Conservation (phyloP, 2,888 invertebrate genomes). For the Brachyptera putata region DNA sequence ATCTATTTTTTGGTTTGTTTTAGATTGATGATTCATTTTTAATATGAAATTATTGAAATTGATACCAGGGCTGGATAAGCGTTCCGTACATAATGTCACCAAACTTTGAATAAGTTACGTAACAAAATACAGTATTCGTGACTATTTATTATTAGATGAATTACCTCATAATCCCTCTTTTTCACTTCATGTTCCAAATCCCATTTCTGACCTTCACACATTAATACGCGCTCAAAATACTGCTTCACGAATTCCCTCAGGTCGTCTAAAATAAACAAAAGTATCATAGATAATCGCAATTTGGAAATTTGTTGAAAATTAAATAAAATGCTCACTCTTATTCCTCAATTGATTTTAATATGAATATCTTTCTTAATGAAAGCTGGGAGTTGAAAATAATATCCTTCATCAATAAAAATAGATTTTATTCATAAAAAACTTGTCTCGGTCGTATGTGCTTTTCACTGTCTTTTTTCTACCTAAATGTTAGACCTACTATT, state of each 20-base stretch:
- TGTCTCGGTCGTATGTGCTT: too few relatives aligned
- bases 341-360: background rate
- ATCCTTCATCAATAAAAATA: too few relatives aligned
- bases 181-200: conserved; percentile 99
- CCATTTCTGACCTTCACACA: conserved; percentile 99
- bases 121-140: too few relatives aligned
- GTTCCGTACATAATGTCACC: too few relatives aligned
- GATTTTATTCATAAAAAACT: too few relatives aligned
- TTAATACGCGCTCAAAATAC: conserved; percentile 94
- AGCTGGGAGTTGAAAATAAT: background rate
- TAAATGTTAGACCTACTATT: too few relatives aligned
- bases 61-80: conserved; percentile 20
- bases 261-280: conserved; percentile 62
- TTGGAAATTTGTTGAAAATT: conserved; percentile 6
- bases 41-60: too few relatives aligned
- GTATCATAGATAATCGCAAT: conserved; percentile 24
- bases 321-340: conserved; percentile 11
- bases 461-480: too few relatives aligned
- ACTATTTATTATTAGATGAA: conserved; percentile 15
- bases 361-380: background rate
- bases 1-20: too few relatives aligned
- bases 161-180: conserved; percentile 99
- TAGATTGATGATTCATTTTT: too few relatives aligned
- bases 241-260: conserved; percentile 92
- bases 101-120: too few relatives aligned